Evolutionary conservation across 2,888 invertebrate species (phyloP), one percentile per base, ranked within the genome.

Genomic region (Conus canariensis): DNA sequence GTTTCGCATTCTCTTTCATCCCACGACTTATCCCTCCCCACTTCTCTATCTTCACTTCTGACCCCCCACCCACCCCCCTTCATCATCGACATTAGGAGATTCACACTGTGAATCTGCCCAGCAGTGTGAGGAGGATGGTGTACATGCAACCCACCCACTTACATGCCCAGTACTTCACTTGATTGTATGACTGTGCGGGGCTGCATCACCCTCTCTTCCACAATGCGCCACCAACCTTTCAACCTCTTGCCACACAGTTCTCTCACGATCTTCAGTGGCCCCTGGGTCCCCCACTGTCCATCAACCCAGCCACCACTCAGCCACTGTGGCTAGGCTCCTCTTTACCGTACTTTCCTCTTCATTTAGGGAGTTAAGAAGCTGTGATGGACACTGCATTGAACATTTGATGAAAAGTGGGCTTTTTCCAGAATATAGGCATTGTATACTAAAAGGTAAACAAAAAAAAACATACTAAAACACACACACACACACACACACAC

Each of bases 81-180:
- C 83, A 16, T 83, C 58, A n/a, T 83, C 58, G 22, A 9, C 56
- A 83, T 56, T 2, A 22, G n/a, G 9, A 9, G 74, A 74, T 6
- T 2, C 56, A 56, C 56, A 14, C 22, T 80, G 22, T 45, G 45
- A 3, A 30, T 30, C 30, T 30, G 30, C 30, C 30, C 30, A 45
- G 30, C 3, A 45, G 45, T 2, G 4, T 56, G 58, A n/a, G 83
- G 56, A 7, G n/a, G 16, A 58, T 58, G 56, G 83, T 83, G 83
- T 58, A n/a, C 58, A 83, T 58, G 8, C 83, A n/a, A n/a, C 83
- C 83, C 30, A 80, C 45, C 45, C 45, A 45, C 45, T 45, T 45
- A 45, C 80, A 80, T 83, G 58, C 58, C 83, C 58, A 83, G 58
- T 83, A 58, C 83, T 19, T 83, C 83, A n/a, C 83, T 83, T 58